phyloP scores from a whole-genome alignment of 2,113 vertebrate species.

The Fregata magnificens region DNA sequence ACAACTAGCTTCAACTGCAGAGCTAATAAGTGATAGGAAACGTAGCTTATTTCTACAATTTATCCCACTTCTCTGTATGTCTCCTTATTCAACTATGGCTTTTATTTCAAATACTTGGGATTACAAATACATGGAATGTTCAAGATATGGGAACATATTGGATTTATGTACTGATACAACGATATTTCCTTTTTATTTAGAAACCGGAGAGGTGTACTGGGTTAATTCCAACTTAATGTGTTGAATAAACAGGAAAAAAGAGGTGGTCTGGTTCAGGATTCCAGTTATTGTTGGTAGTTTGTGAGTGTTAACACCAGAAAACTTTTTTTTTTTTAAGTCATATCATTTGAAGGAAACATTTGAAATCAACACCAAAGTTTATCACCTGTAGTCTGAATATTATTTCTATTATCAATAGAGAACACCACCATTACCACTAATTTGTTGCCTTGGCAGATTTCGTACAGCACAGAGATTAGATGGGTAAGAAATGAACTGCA shows the following conservation, averaged over 20 bases:
- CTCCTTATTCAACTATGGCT: not conserved
- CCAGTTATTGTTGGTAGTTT: not conserved
- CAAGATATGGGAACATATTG: not conserved
- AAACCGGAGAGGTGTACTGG: not conserved
- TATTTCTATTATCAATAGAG: not conserved
- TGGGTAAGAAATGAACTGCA: not conserved
- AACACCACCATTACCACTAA: not conserved
- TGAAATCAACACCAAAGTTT: not conserved
- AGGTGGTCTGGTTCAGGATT: not conserved
- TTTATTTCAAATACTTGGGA: not conserved
- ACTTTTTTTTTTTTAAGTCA: not conserved
- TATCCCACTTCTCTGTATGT: not conserved
- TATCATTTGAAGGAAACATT: not conserved
- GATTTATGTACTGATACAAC: not conserved
- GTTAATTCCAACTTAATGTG: not conserved
- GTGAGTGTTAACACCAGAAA: not conserved
- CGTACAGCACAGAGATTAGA: not conserved
- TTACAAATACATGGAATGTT: not conserved
- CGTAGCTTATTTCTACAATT: not conserved
- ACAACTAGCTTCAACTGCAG: not conserved
- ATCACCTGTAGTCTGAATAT: not conserved
- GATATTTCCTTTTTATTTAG: not conserved
- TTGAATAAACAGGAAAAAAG: not conserved
- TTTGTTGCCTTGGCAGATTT: not conserved
- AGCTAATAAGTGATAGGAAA: not conserved